These are phyloP conservation scores for Zeugodacus cucurbitae DNA, from an alignment of 1,140 invertebrate species.

Conservation along the genomic window DNA sequence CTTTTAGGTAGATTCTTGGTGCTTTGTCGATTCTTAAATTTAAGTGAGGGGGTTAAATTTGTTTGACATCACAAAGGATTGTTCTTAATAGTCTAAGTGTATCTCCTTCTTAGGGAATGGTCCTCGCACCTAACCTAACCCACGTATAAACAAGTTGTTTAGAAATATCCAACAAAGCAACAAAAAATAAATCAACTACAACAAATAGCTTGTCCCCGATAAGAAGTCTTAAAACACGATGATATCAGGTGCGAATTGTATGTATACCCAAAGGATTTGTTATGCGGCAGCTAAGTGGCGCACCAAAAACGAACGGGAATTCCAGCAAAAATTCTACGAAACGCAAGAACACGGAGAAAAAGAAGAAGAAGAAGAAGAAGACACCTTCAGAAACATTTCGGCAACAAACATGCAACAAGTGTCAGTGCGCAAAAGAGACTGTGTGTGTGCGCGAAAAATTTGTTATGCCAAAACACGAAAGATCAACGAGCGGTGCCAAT, in stretches of 20 bases:
- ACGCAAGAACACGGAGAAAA: too few relatives aligned
- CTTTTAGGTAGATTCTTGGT: too few relatives aligned
- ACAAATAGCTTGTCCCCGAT: neutral
- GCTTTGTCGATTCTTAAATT: too few relatives aligned
- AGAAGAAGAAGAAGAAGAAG: neutral
- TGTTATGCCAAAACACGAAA: constrained; percentile 37
- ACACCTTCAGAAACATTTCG: neutral
- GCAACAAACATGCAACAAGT: neutral
- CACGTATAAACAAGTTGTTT: too few relatives aligned
- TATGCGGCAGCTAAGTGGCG: constrained; percentile 5
- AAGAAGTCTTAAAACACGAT: neutral
- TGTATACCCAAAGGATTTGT: constrained; percentile 25
- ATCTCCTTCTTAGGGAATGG: too few relatives aligned
- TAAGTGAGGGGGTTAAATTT: too few relatives aligned
- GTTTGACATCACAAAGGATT: too few relatives aligned
- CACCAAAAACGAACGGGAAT: neutral
- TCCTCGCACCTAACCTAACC: too few relatives aligned
- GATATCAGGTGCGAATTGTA: constrained; percentile 32
- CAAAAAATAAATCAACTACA: neutral
- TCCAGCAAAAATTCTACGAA: neutral
- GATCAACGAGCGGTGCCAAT: constrained; percentile 31
- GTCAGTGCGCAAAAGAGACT: neutral
- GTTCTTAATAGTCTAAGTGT: too few relatives aligned
- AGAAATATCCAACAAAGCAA: neutral
- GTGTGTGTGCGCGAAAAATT: constrained; percentile 4